Conservation (phyloP, 2,113 vertebrate species). For the Abramis brama region DNA sequence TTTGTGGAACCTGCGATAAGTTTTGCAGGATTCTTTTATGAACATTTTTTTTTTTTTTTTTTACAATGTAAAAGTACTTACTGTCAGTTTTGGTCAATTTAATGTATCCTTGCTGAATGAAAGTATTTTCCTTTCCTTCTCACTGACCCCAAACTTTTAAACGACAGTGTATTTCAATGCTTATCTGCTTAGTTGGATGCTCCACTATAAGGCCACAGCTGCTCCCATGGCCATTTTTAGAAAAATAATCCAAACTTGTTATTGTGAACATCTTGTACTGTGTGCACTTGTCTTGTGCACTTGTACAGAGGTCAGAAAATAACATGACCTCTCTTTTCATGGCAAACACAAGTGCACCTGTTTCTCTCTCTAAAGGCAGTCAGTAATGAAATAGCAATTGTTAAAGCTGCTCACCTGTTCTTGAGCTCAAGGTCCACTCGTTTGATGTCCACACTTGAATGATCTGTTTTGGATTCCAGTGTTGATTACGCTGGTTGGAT, state of each 20-base stretch:
- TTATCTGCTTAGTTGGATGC: not conserved
- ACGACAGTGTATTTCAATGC: not conserved
- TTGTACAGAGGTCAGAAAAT: not conserved
- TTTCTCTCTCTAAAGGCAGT: not conserved
- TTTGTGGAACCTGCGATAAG: not conserved
- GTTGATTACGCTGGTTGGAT: constrained; percentile 9
- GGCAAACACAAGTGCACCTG: not conserved
- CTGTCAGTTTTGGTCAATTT: too few species aligned
- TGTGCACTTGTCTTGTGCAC: not conserved
- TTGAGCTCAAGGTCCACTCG: constrained; percentile 40
- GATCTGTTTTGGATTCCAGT: not conserved
- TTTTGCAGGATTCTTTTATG: not conserved
- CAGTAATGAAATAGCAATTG: constrained; percentile 30
- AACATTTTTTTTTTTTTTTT: too few species aligned
- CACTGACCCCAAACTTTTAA: not conserved
- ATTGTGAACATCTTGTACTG: not conserved
- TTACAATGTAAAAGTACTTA: too few species aligned
- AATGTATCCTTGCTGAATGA: not conserved
- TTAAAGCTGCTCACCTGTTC: constrained; percentile 31
- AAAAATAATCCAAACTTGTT: not conserved
- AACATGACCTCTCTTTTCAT: constrained; percentile 9
- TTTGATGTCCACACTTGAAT: constrained; percentile 50
- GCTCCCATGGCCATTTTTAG: not conserved
- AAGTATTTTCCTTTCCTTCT: not conserved
- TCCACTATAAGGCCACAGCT: not conserved